Percentiles rank a stretch among this genome's conserved stretches.
These are phyloP conservation scores for Nemurella pictetii DNA, from an alignment of 2,888 invertebrate species.

Conservation along the genomic window DNA sequence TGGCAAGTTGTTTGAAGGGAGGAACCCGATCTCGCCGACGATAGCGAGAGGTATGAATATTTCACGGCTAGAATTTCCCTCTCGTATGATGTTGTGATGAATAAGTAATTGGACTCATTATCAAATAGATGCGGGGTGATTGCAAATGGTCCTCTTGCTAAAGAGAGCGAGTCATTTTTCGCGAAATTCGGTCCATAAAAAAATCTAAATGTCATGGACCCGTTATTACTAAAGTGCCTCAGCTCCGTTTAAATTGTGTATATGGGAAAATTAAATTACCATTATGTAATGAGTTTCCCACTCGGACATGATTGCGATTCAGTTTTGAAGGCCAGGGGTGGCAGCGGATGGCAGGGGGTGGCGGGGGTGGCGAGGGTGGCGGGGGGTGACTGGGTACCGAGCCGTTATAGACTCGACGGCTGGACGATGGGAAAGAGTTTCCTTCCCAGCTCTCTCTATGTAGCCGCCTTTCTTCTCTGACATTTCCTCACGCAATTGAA, in stretches of 20 bases:
- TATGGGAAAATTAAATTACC: not conserved
- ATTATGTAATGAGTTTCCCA: not conserved
- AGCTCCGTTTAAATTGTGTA: not conserved
- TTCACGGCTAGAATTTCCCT: slow-evolving; percentile 10
- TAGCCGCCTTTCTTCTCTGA: not conserved
- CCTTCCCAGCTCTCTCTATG: not conserved
- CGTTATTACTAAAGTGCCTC: not conserved
- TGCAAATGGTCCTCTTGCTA: not conserved
- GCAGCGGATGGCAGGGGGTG: not conserved
- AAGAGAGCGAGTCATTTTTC: not conserved
- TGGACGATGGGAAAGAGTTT: not conserved
- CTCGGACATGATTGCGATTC: not conserved
- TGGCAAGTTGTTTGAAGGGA: not conserved
- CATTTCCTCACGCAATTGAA: slow-evolving; percentile 17
- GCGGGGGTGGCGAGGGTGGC: not conserved
- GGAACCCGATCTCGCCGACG: not conserved
- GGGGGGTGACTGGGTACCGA: not conserved
- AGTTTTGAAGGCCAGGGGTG: not conserved
- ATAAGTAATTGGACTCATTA: slow-evolving; percentile 22
- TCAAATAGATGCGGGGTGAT: not conserved
- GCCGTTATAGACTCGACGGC: not conserved
- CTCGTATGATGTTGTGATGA: slow-evolving; percentile 1
- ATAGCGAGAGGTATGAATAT: slow-evolving; percentile 12
- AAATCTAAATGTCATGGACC: not conserved
- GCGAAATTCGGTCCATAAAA: not conserved